Percentiles rank a stretch among this genome's conserved stretches.
phyloP scores from a whole-genome alignment of 1,140 invertebrate species.

The Hermetia illucens region DNA sequence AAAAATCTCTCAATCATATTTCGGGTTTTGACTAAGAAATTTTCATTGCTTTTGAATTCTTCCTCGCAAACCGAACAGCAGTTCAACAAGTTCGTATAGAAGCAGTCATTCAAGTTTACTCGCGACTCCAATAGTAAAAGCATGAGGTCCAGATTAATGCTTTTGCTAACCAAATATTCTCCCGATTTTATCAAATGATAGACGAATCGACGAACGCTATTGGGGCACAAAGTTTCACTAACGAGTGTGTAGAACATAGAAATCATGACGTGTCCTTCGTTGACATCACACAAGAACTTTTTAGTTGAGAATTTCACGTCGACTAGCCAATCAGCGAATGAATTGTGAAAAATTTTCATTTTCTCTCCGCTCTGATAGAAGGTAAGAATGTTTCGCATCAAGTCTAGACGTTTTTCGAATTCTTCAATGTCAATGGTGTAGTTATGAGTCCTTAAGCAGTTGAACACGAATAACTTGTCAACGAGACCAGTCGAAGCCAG shows the following conservation, averaged over 20 bases:
- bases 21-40: slow-evolving; percentile 24
- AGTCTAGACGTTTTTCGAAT: slow-evolving; percentile 64
- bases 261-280: slow-evolving; percentile 78
- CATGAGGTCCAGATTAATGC: slow-evolving; percentile 25
- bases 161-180: slow-evolving; percentile 23
- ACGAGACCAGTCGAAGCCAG: slow-evolving; percentile 75
- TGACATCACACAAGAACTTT: slow-evolving; percentile 76
- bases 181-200: slow-evolving; percentile 26
- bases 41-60: slow-evolving; percentile 25
- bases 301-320: slow-evolving; percentile 95
- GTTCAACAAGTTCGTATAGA: slow-evolving; percentile 28
- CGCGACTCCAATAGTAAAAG: slow-evolving; percentile 27
- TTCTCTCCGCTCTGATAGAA: slow-evolving; percentile 40
- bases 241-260: slow-evolving; percentile 66
- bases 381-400: slow-evolving; percentile 49
- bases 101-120: slow-evolving; percentile 26
- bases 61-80: slow-evolving; percentile 26
- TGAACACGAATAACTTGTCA: slow-evolving; percentile 62
- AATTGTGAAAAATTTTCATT: slow-evolving; percentile 73
- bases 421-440: slow-evolving; percentile 67
- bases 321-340: slow-evolving; percentile 85
- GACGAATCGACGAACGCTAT: slow-evolving; percentile 21
- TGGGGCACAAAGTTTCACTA: slow-evolving; percentile 26
- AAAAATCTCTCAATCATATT: slow-evolving; percentile 24
- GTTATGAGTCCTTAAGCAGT: slow-evolving; percentile 69